These are phyloP conservation scores for Pseudobourletiella spinata DNA, from an alignment of 1,140 invertebrate genomes.

Conservation along the genomic window DNA sequence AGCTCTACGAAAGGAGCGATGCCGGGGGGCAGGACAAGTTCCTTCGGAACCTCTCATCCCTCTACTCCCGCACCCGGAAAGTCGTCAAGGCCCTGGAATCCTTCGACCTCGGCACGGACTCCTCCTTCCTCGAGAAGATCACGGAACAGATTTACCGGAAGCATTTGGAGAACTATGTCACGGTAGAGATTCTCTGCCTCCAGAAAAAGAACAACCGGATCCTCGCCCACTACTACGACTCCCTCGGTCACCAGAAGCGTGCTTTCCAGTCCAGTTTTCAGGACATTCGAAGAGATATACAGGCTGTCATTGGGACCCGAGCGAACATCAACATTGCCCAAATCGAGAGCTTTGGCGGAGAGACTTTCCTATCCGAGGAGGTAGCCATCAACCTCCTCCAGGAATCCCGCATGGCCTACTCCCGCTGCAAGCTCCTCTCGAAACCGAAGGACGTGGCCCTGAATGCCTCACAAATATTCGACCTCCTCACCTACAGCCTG, in stretches of 20 bases:
- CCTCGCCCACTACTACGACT: constrained; percentile 80
- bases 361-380: constrained; percentile 94
- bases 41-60: constrained; percentile 34
- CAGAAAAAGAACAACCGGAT: constrained; percentile 62
- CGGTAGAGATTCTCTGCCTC: constrained; percentile 65
- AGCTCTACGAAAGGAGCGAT: constrained; percentile 30
- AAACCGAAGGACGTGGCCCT: constrained; percentile 62
- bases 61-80: constrained; percentile 33
- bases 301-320: constrained; percentile 81
- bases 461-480: constrained; percentile 77
- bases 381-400: constrained; percentile 87
- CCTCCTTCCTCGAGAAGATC: constrained; percentile 66
- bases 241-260: constrained; percentile 90
- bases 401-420: constrained; percentile 82
- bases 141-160: constrained; percentile 74
- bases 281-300: constrained; percentile 82
- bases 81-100: constrained; percentile 55
- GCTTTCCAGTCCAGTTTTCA: constrained; percentile 74
- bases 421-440: constrained; percentile 68
- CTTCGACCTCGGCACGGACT: constrained; percentile 70
- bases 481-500: constrained; percentile 75
- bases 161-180: constrained; percentile 68
- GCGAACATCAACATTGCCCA: constrained; percentile 88
- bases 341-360: constrained; percentile 90
- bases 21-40: constrained; percentile 25